Percentiles rank a stretch among this genome's conserved stretches.
Conservation (phyloP, 2,113 vertebrate species). For the Zapus hudsonius region DNA sequence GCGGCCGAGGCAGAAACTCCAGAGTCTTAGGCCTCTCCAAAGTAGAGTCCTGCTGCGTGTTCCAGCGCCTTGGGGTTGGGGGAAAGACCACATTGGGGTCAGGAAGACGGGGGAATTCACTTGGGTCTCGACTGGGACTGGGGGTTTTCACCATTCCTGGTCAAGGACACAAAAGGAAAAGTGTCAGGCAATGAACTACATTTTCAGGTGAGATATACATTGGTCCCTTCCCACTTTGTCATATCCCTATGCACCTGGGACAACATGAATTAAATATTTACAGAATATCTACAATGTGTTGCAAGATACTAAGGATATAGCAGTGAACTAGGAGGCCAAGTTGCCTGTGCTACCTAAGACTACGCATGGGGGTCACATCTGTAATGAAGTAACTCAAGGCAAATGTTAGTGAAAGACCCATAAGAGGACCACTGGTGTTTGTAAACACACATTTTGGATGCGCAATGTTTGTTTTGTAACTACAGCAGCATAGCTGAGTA, state of each 20-base stretch:
- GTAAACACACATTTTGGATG: not conserved
- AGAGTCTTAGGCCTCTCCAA: constrained; percentile 97
- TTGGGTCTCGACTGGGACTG: constrained; percentile 88
- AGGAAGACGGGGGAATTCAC: constrained; percentile 93
- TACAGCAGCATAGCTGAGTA: not conserved
- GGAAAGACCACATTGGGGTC: constrained; percentile 96
- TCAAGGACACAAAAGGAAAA: constrained; percentile 44
- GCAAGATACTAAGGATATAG: not conserved
- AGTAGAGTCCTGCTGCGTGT: constrained; percentile 86
- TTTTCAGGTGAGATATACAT: not conserved
- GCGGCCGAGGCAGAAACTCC: constrained; percentile 95
- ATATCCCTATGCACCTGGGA: not conserved
- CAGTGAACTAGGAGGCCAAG: not conserved
- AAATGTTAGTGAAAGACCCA: not conserved
- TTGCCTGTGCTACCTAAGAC: not conserved
- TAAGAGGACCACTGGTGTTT: not conserved
- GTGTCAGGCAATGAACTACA: not conserved
- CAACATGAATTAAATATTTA: not conserved
- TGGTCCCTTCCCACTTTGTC: not conserved
- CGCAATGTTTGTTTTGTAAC: not conserved
- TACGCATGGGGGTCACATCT: not conserved
- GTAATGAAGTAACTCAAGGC: not conserved
- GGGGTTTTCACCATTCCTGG: constrained; percentile 86
- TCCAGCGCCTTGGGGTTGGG: constrained; percentile 93
- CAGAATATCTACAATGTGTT: not conserved